Evolutionary conservation across 1,140 invertebrate species (phyloP), one percentile per base, ranked within the genome.

Genomic region (Panagrolaimus sp.): DNA sequence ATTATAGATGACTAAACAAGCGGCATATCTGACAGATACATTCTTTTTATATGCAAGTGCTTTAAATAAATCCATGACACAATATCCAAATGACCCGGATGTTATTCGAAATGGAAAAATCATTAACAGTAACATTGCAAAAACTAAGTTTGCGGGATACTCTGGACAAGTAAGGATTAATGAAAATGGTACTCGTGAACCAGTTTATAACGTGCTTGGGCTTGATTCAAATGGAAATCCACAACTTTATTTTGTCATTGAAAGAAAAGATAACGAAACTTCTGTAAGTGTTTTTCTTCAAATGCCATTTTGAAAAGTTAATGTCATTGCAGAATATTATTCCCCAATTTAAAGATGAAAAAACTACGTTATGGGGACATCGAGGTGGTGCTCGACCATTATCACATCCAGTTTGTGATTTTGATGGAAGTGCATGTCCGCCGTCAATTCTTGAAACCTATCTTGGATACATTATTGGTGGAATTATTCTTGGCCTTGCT

Each of bases 351-450:
- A 24, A 52, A 24, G 17, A 62, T 21, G 67, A 38, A 12, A 32
- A n/a, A 44, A 28, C 9, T 1, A 21, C 67, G 2, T 65, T 68
- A 9, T 68, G 67, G 67, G n/a, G 7, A 1, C 21, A 62, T 63
- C 67, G 67, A 3, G 43, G 43, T 8, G 67, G 67, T 12, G n/a
- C 66, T 5, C 46, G 32, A 66, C 67, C 67, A 14, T 46, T 62
- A n/a, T 68, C 67, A 1, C 17, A 21, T 32, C 67, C 67, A 14
- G 48, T 62, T 63, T 68, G 67, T 63, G 67, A 46, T 14, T 68
- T 68, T 32, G 17, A 58, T 24, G 52, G 52, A 12, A 26, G 21
- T 5, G 52, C 52, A 12, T 58, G 52, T 21, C 52, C 52, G 52
- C 21, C 21, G 8, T 28, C 52, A 2, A 12, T 58, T 26, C 21